Evolutionary conservation across 2,113 vertebrate genomes (phyloP), one percentile per base, ranked within the genome.

Genomic region (Antigone vipio): DNA sequence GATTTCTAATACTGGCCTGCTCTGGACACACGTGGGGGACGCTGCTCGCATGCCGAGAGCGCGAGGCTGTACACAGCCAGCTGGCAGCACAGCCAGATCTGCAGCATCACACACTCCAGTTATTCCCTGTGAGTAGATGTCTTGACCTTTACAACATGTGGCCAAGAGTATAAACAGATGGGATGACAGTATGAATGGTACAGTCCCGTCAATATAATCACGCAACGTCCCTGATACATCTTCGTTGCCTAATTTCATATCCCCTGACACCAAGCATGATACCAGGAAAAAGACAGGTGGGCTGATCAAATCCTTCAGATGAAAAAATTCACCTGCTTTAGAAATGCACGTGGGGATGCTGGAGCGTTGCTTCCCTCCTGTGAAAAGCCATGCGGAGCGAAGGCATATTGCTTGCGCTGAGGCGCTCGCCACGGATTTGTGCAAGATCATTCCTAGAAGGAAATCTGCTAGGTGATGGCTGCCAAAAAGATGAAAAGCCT

Each of bases 131-230:
- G 89, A 85, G 93, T 55, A 62, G 89, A 95, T 73, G 94, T 73
- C 94, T 73, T 94, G 93, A 96, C 95, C 94, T 94, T 92, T 94
- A 68, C 71, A 96, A 91, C 92, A 88, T 50, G 74, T 83, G 81
- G 95, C 87, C 93, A 92, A 85, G 89, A 94, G 53, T 34, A 85
- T 15, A 94, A 97, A 96, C 96, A 96, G 96, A 97, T 97, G 96
- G 96, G 93, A 97, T 92, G 85, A 89, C 95, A 96, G 93, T 85
- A 76, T 93, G 96, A 92, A 76, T 53, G 53, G 40, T 88, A 32
- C 1, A 0, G 74, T 76, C 58, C 92, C 9, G 77, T 96, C 89
- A 91, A 87, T 42, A 56, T 24, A 73, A 93, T 96, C 89, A 92
- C 0, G 2, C 92, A 85, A 76, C 7, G 0, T 49, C 69, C 85